Evolutionary conservation across 2,113 vertebrate genomes (phyloP), one percentile per base, ranked within the genome.

Genomic region (Pelodiscus sinensis): DNA sequence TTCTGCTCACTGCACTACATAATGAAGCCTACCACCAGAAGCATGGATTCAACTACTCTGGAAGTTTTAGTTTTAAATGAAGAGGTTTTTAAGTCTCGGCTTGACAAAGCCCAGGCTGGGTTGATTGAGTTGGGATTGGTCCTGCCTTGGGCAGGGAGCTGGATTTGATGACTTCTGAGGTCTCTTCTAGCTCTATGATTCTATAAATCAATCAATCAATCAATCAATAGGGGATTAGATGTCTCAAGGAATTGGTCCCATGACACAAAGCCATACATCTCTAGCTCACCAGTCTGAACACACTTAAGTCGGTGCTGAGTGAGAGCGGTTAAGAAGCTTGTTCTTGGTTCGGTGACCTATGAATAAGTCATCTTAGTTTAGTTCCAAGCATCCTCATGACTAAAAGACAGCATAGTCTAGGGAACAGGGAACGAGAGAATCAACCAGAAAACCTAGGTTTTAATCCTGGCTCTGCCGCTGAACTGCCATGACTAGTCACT

Each of bases 11-110:
- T 1, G 0, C 50, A 82, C 89, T 60, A 91, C 83, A 88, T 57
- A 94, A 96, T 77, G 80, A 82, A 94, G 95, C 91, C 82, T 93
- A 54, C 91, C 92, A 93, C 91, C 86, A 93, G 88, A 93, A 88
- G 14, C 14, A 77, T 1, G 80, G 81, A 92, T 95, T 94, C 92
- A 95, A 85, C 82, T 0, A 3, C 90, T 85, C 86, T 92, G 88
- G 93, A 91, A 94, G 73, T 90, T 92, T 62, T 58, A 91, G 31
- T 19, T 91, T 92, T 91, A 95, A 93, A 38, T 38, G 22, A 38
- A 65, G 44, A 44, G 44, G 44, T 44, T 5, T 44, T 44, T 44
- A 44, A 44, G 44, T 44, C 44, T 44, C 44, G 6, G 44, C 44
- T 44, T 44, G 44, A 44, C 44, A 44, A 44, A 44, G 44, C 44